Conservation (phyloP, 2,113 vertebrate genomes). For the Lonchura striata region DNA sequence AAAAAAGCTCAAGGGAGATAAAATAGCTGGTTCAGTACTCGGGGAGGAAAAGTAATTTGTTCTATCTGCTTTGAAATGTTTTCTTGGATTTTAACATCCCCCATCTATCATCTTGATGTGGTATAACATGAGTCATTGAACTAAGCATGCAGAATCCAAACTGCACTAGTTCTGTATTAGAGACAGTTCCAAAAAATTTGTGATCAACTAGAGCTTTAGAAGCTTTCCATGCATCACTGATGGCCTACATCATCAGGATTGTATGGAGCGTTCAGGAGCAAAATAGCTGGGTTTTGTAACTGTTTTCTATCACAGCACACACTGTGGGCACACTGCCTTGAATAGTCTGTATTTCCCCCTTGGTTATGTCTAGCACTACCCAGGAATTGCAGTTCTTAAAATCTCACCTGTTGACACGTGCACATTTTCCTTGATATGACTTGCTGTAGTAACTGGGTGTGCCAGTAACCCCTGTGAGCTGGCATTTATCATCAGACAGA, state of each 20-base stretch:
- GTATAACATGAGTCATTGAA: background rate
- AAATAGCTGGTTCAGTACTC: background rate
- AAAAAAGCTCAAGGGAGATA: background rate
- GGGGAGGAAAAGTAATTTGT: background rate
- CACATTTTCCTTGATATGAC: accelerated
- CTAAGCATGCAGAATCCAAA: background rate
- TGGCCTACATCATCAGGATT: background rate
- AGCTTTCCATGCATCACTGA: background rate
- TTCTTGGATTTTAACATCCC: background rate
- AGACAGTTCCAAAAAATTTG: background rate
- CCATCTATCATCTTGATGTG: background rate
- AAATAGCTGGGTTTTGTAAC: background rate
- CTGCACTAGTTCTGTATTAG: background rate
- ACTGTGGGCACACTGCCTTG: background rate
- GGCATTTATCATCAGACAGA: background rate
- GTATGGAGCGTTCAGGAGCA: background rate
- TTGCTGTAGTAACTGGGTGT: background rate
- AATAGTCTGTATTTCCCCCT: background rate
- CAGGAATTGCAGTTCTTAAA: background rate
- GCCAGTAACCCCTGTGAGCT: background rate
- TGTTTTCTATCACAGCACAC: background rate
- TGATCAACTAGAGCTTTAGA: background rate
- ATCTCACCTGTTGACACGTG: accelerated
- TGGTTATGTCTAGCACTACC: background rate
- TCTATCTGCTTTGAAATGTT: background rate